These are phyloP conservation scores for Meandrina meandrites DNA, from an alignment of 92 coral and sea anemone species.

Conservation along the genomic window DNA sequence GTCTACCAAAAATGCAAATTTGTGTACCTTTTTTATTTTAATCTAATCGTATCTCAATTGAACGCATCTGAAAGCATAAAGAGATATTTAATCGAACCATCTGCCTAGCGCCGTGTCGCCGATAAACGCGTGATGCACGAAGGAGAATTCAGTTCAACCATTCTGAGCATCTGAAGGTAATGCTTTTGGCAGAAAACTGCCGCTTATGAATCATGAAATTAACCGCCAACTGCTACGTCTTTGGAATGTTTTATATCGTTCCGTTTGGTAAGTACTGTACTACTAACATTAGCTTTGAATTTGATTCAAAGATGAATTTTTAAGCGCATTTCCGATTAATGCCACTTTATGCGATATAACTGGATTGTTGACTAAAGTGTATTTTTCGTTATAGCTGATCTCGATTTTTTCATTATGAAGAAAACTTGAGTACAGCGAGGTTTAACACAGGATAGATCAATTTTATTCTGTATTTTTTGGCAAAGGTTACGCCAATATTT, in stretches of 20 bases:
- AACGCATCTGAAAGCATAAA: neutral
- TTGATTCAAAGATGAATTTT: neutral
- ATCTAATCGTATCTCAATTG: neutral
- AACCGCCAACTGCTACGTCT: neutral
- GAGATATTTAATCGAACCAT: neutral
- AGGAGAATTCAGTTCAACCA: neutral
- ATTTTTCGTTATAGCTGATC: no score
- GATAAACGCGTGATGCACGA: neutral
- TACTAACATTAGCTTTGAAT: neutral
- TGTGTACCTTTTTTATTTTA: neutral
- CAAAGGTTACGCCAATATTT: no score
- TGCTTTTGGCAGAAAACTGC: neutral
- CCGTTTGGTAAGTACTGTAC: neutral
- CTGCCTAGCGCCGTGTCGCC: neutral
- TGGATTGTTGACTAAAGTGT: no score
- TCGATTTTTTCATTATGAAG: no score
- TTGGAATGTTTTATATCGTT: neutral
- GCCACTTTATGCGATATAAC: no score
- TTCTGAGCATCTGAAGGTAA: neutral
- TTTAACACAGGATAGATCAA: no score
- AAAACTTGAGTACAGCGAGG: no score
- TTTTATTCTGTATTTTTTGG: no score
- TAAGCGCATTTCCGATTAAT: neutral
- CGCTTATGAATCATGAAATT: neutral
- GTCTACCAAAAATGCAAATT: conserved; percentile 22